These are phyloP conservation scores for Drosophila antonietae DNA, from an alignment of 2,888 invertebrate genomes.

Conservation along the genomic window DNA sequence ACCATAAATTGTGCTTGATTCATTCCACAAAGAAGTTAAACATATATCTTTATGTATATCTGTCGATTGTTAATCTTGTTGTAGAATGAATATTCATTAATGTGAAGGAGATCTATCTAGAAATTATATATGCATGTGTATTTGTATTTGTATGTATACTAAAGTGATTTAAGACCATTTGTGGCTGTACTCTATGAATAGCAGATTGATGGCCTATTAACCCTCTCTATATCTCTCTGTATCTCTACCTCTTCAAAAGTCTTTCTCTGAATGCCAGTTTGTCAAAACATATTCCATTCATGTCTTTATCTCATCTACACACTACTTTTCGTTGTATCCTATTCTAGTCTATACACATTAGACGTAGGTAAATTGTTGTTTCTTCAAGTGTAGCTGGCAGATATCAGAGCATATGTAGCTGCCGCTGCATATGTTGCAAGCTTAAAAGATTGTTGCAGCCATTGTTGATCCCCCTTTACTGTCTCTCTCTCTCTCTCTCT, in stretches of 20 bases:
- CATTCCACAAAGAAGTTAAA: neutral
- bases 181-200: neutral
- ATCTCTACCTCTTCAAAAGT: neutral
- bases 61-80: neutral
- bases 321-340: neutral
- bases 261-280: neutral
- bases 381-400: slow-evolving; percentile 1
- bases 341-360: neutral
- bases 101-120: neutral
- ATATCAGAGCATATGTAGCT: slow-evolving; percentile 14
- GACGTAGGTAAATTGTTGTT: neutral
- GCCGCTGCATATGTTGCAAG: slow-evolving; percentile 60
- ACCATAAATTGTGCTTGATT: neutral
- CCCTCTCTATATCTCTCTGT: neutral
- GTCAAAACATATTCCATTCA: neutral
- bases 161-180: neutral
- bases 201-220: neutral
- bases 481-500: neutral
- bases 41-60: slow-evolving; percentile 3
- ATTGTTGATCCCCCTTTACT: slow-evolving; percentile 20
- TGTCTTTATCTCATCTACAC: neutral
- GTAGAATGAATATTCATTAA: slow-evolving; percentile 2
- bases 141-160: neutral
- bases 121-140: neutral
- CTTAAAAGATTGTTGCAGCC: slow-evolving; percentile 59